Evolutionary conservation across 2,797 vertebrate genomes (phyloP).

Genomic region (Telmatherina bonti): DNA sequence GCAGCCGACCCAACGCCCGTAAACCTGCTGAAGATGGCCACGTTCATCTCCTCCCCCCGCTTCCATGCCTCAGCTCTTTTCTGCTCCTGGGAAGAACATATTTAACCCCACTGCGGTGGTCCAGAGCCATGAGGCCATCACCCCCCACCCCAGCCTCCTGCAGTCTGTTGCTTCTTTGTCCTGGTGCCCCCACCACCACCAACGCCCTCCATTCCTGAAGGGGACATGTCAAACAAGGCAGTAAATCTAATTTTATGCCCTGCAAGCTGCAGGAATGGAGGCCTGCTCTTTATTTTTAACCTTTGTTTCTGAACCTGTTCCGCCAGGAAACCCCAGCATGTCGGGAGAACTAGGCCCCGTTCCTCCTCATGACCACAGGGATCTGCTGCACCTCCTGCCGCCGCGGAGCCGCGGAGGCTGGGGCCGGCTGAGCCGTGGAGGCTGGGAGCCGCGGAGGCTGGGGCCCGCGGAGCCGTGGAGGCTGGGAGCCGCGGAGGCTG

Average conservation of each 20-base stretch:
- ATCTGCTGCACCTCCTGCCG: not conserved
- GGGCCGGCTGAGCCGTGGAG: not conserved
- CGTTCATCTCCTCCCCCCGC: too few species aligned
- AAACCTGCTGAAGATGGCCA: not conserved
- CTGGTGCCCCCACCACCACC: not conserved
- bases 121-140: not conserved
- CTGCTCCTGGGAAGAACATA: not conserved
- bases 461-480: too few species aligned
- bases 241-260: constrained; percentile 17
- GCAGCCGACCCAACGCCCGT: not conserved
- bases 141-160: too few species aligned
- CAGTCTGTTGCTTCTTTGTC: constrained; percentile 29
- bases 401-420: constrained; percentile 5
- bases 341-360: not conserved
- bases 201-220: not conserved
- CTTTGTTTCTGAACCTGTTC: constrained; percentile 18
- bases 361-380: not conserved
- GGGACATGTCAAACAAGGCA: not conserved
- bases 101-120: not conserved
- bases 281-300: not conserved
- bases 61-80: not conserved
- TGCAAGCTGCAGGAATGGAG: not conserved
- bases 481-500: too few species aligned
- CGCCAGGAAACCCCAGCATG: not conserved
- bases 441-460: too few species aligned